Evolutionary conservation across 2,888 invertebrate species (phyloP).

Genomic region (Quadroppia sp.): DNA sequence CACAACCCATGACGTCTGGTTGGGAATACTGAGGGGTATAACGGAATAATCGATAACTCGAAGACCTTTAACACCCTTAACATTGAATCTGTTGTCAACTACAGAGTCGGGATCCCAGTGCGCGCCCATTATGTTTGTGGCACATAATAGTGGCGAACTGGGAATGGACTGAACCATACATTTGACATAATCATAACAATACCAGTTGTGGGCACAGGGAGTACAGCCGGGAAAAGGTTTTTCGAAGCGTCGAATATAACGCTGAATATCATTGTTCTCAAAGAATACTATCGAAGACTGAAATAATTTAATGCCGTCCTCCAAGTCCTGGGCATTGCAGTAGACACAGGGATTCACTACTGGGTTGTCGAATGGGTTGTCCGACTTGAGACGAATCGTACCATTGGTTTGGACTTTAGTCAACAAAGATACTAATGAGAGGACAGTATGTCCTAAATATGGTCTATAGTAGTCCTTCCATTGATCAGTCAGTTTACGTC

Average conservation of each 20-base stretch:
- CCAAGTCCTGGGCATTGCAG: not conserved
- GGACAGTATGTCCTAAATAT: not conserved
- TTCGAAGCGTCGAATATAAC: not conserved
- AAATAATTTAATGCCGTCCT: constrained; percentile 25
- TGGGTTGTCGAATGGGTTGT: constrained; percentile 1
- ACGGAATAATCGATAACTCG: constrained; percentile 38
- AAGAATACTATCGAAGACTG: not conserved
- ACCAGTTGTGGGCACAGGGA: not conserved
- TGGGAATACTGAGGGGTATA: constrained; percentile 3
- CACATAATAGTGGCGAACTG: no score
- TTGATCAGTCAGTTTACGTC: not conserved
- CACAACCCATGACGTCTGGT: not conserved
- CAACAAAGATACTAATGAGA: not conserved
- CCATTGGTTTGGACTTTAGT: not conserved
- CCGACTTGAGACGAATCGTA: constrained; percentile 1
- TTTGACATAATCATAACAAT: constrained; percentile 30
- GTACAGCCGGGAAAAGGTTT: constrained; percentile 7
- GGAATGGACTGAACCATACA: no score
- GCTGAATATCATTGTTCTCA: not conserved
- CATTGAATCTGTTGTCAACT: constrained; percentile 26
- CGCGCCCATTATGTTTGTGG: constrained; percentile 28
- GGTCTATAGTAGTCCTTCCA: constrained; percentile 19
- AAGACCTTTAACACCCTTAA: constrained; percentile 19
- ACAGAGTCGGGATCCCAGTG: constrained; percentile 2
- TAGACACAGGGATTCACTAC: not conserved